Evolutionary conservation across 2,113 vertebrate species (phyloP).

Genomic region (Sorex fumeus): DNA sequence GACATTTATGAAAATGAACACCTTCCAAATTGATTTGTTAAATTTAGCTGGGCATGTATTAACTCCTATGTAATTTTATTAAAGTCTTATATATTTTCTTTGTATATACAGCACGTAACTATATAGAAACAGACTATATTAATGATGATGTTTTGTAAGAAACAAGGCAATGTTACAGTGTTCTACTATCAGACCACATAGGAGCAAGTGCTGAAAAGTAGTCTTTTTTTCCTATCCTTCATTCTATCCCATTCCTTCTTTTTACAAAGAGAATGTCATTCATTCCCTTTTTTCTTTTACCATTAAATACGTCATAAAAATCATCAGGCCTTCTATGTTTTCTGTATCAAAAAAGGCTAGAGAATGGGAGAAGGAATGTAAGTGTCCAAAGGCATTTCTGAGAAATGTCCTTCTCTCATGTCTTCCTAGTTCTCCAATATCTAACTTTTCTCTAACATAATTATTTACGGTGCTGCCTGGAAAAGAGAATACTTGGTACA

Average conservation of each 20-base stretch:
- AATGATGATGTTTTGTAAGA: constrained; percentile 2
- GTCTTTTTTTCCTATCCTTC: not conserved
- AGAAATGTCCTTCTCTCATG: not conserved
- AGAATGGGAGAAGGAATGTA: not conserved
- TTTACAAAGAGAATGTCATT: not conserved
- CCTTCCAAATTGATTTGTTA: constrained; percentile 7
- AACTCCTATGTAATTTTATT: not conserved
- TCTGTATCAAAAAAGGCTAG: not conserved
- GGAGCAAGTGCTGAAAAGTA: not conserved
- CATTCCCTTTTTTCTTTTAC: not conserved
- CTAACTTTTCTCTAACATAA: constrained; percentile 31
- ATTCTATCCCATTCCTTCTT: not conserved
- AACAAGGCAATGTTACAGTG: constrained; percentile 5
- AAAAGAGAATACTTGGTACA: not conserved
- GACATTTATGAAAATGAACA: constrained; percentile 46
- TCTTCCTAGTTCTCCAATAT: constrained; percentile 11
- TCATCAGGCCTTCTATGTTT: not conserved
- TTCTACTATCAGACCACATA: not conserved
- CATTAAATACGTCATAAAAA: not conserved
- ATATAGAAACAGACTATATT: not conserved
- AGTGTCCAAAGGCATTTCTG: not conserved
- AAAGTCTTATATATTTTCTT: not conserved
- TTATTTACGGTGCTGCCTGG: not conserved
- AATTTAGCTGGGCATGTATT: not conserved
- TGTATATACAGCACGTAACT: not conserved